Percentiles rank a stretch among this genome's conserved stretches.
These are phyloP conservation scores for Pollachius pollachius DNA, from an alignment of 2,113 vertebrate genomes.

Conservation along the genomic window DNA sequence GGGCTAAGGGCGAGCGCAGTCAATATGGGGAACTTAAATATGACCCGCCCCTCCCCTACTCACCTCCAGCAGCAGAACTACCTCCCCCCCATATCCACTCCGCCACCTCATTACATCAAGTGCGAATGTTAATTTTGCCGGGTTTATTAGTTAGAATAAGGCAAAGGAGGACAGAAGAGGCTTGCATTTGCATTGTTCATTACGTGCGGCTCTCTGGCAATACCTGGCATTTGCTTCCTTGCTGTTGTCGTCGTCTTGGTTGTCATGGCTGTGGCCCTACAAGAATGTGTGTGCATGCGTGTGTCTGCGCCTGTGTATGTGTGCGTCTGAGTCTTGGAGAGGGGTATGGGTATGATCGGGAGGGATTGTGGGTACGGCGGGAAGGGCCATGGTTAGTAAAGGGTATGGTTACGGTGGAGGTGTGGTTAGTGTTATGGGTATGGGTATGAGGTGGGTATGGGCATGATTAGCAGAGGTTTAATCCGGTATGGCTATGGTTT, in stretches of 20 bases:
- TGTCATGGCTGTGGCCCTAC: conserved; percentile 8
- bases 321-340: conserved; percentile 13
- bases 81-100: neutral
- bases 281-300: neutral
- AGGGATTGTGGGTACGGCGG: neutral
- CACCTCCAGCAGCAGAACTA: neutral
- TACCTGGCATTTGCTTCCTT: conserved; percentile 64
- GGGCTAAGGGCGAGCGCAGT: conserved; percentile 76
- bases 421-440: neutral
- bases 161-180: conserved; percentile 54
- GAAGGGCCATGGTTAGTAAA: too few species aligned
- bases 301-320: neutral
- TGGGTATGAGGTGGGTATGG: neutral
- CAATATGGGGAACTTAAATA: conserved; percentile 76
- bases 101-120: conserved; percentile 77
- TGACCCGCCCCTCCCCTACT: conserved; percentile 25
- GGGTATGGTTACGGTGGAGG: too few species aligned
- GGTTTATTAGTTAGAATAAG: conserved; percentile 82
- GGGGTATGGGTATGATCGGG: conserved; percentile 17
- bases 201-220: conserved; percentile 64
- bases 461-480: neutral
- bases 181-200: conserved; percentile 76
- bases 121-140: conserved; percentile 82
- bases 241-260: neutral
- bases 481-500: conserved; percentile 2